A percentile compares a stretch with the other conserved stretches of the same genome.
phyloP scores from a whole-genome alignment of 2,113 vertebrate species.

The Onychostruthus taczanowskii region DNA sequence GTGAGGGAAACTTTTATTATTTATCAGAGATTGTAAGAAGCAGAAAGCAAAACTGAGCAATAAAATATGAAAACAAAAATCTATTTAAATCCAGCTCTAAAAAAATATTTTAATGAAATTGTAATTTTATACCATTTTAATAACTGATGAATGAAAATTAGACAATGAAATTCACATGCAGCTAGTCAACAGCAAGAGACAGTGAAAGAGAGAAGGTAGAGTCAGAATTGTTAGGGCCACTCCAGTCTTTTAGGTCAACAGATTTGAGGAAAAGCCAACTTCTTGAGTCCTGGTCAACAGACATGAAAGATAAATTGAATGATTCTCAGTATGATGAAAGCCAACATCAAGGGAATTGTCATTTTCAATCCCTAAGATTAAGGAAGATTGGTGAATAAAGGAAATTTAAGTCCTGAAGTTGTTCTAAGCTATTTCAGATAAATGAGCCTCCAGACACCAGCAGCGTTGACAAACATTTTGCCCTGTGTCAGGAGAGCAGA shows the following conservation, averaged over 20 bases:
- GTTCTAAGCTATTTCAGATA: neutral
- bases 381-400: slow-evolving; percentile 2
- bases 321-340: slow-evolving; percentile 3
- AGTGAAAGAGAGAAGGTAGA: neutral
- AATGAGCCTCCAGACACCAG: neutral
- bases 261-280: neutral
- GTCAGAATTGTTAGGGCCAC: neutral
- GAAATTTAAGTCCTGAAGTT: slow-evolving; percentile 1
- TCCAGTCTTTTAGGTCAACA: neutral
- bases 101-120: neutral
- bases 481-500: neutral
- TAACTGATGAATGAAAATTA: neutral
- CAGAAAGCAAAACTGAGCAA: neutral
- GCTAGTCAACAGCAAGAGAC: neutral
- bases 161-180: neutral
- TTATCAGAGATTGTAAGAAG: neutral
- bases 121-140: neutral
- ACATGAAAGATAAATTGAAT: neutral
- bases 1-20: neutral
- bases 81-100: neutral
- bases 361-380: slow-evolving; percentile 29
- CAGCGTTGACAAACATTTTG: neutral
- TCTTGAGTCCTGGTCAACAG: neutral
- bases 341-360: neutral
- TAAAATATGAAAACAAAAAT: neutral